phyloP scores from a whole-genome alignment of 2,888 invertebrate genomes.

The Acrocyrtus sp. region DNA sequence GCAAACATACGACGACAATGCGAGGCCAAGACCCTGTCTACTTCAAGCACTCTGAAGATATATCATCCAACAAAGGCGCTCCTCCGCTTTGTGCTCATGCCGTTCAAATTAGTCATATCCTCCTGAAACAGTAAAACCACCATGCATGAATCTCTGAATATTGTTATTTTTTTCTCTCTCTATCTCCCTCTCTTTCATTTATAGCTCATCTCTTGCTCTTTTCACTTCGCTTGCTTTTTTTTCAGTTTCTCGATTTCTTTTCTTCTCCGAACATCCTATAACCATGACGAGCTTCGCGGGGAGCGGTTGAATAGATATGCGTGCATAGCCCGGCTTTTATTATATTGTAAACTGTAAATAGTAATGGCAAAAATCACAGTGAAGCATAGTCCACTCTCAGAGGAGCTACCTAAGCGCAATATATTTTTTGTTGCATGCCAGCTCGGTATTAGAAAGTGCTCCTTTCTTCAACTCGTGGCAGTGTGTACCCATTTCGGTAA shows the following conservation, averaged over 20 bases:
- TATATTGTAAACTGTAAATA: no score
- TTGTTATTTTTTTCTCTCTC: constrained; percentile 28
- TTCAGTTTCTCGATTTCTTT: background rate
- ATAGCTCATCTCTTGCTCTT: background rate
- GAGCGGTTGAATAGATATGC: no score
- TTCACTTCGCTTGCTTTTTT: constrained; percentile 1
- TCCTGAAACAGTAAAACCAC: constrained; percentile 41
- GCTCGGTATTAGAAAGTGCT: no score
- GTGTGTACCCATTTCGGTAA: no score
- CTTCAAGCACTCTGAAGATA: constrained; percentile 47
- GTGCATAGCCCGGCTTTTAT: no score
- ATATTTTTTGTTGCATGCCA: no score
- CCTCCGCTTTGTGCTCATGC: constrained; percentile 41
- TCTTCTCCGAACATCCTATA: background rate
- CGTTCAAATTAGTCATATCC: constrained; percentile 54
- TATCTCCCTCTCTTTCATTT: background rate
- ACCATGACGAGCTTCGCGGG: no score
- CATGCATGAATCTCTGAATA: constrained; percentile 33
- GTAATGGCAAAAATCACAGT: no score
- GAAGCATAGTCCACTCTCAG: no score
- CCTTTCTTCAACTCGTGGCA: no score
- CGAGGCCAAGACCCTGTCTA: constrained; percentile 50
- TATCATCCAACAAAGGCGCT: constrained; percentile 46
- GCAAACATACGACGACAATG: constrained; percentile 47
- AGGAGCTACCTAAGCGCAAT: no score